Evolutionary conservation across 2,888 invertebrate genomes (phyloP), one percentile per base, ranked within the genome.

Genomic region (Cenopis cana): DNA sequence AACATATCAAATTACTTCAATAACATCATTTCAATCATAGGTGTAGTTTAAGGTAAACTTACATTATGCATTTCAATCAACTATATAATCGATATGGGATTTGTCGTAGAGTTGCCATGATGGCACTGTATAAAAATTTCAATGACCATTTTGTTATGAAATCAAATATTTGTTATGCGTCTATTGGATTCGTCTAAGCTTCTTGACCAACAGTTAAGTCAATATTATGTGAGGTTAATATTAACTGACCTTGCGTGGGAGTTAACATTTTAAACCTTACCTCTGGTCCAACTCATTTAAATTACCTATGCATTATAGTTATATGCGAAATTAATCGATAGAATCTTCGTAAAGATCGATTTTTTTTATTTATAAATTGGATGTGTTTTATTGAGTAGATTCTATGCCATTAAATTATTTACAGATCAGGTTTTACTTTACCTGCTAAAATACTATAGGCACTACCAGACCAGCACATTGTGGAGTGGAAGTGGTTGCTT

Each of bases 191-290:
- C 73, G 74, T 79, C 81, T 75, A 79, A 83, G 74, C 74, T 72
- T 69, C 79, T 82, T 83, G 82, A 85, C 86, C 85, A 85, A 83
- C 79, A 85, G 77, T 78, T 66, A 69, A 77, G 75, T 78, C 76
- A 78, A 81, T 72, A 64, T 68, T 68, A 72, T 65, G 56, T 76
- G 81, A 81, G 78, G 76, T 80, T 61, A 65, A 71, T 76, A 78
- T 79, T 80, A 76, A 68, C 75, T 67, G 74, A 83, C 88, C 88
- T 88, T 87, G 87, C 79, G 84, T 84, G 72, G 84, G 85, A 77
- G 82, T 74, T 66, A 72, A 77, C 69, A 74, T 65, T 46, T 50
- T 46, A 66, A 62, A 33, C 65, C 38, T 46, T 38, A 60, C 17
- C 18, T 61, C 59, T 4, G 10, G 24, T n/a, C 24, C 20, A 59